Base-by-base conservation (phyloP, 2,888 invertebrate genomes). In the Xestia ashworthii region DNA sequence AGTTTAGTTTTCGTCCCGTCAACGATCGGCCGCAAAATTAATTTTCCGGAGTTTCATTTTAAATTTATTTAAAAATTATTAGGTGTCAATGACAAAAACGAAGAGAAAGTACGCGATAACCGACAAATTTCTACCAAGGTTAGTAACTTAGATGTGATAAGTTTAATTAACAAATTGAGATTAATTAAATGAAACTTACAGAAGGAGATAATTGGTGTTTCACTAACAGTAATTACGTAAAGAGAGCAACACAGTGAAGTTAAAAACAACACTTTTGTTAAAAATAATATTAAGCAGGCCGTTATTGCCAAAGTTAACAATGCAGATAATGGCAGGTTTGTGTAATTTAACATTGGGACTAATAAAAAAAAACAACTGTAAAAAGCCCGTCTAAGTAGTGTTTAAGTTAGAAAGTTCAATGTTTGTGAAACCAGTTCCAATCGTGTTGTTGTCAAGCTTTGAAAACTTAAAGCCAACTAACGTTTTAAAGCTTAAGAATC, bases 31-130 rank as follows among this genome's bases (percentile, higher is more conserved):
- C 91, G 93, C 92, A 87, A 91, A 93, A 93, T 93, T 87, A 84
- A 87, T 91, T 92, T 91, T 90, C 90, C 92, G 92, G 92, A 92
- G 93, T 93, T 93, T 91, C 82, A 93, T 95, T 95, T 92, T 91
- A 92, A 89, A 89, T 90, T 93, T 90, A 83, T 85, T 77, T 85
- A 90, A 89, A 89, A 93, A 93, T 88, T 90, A 90, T 93, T 95
- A 95, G 94, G 97, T 97, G 97, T 97, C 97, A 97, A 97, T 97
- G 97, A 97, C 95, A 96, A 96, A 93, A 96, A 94, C 95, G 92
- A 94, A 95, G 95, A 97, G 94, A 96, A 97, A 95, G 94, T 97
- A 92, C 90, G 95, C 96, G 92, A 96, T 96, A 90, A 96, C 95
- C 90, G 95, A 97, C 95, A 97, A 96, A 95, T 97, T 97, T 94